phyloP scores from a whole-genome alignment of 1,140 invertebrate genomes.

The Tetragonula clypearis region DNA sequence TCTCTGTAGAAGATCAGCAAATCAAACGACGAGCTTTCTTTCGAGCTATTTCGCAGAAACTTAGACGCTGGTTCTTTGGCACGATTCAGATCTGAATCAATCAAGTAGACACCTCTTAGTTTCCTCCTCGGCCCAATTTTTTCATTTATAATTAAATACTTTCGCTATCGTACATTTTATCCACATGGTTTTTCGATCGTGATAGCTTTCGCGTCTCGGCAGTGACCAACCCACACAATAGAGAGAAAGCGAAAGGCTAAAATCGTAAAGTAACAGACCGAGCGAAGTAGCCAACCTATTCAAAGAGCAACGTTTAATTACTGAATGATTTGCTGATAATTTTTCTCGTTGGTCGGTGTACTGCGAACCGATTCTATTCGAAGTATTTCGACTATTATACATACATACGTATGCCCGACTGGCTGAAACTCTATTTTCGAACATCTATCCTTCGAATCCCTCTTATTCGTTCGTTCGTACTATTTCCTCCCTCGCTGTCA shows the following conservation, averaged over 20 bases:
- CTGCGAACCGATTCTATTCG: not conserved
- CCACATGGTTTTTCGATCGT: not conserved
- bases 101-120: not conserved
- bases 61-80: not conserved
- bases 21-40: not conserved
- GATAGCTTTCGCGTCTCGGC: not conserved
- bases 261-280: not conserved
- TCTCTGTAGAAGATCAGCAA: not conserved
- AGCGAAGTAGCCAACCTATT: not conserved
- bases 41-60: not conserved
- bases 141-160: not conserved
- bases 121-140: not conserved
- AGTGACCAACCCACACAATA: not conserved
- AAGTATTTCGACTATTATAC: not conserved
- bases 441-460: not conserved
- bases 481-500: not conserved
- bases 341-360: not conserved
- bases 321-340: constrained; percentile 11
- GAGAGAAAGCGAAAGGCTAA: no score
- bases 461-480: constrained; percentile 1
- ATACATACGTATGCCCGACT: not conserved
- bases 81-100: not conserved
- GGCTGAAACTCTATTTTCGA: constrained; percentile 23
- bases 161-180: not conserved
- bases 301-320: not conserved